A percentile compares a stretch with the other conserved stretches of the same genome.
phyloP scores from a whole-genome alignment of 2,113 vertebrate species.

The Acrocephalus arundinaceus region DNA sequence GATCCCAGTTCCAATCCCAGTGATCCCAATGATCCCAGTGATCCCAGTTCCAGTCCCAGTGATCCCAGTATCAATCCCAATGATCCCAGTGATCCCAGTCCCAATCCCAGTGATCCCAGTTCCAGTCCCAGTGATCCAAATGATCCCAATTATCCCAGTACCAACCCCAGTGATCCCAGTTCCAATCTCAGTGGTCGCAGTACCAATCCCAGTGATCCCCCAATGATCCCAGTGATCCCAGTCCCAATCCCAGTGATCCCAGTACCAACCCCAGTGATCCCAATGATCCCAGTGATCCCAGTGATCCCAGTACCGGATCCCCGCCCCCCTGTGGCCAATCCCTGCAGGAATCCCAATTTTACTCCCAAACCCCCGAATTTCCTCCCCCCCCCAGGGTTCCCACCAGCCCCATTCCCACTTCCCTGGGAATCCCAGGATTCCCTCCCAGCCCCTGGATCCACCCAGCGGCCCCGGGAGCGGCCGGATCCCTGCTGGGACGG shows the following conservation, averaged over 20 bases:
- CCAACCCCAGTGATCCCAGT: no score
- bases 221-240: not conserved
- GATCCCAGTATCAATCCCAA: not conserved
- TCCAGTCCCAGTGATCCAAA: not conserved
- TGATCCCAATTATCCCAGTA: no score
- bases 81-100: not conserved
- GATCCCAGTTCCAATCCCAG: no score
- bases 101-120: not conserved
- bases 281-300: not conserved
- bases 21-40: no score
- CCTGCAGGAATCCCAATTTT: not conserved
- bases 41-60: no score
- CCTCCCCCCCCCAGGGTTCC: not conserved
- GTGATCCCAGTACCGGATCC: rapidly evolving
- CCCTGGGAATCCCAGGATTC: rapidly evolving
- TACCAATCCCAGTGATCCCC: not conserved
- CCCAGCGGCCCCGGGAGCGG: rapidly evolving
- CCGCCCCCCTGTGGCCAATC: rapidly evolving
- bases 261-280: no score
- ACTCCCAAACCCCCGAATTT: not conserved
- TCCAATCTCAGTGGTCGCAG: no score
- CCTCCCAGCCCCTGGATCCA: not conserved
- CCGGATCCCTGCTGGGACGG: rapidly evolving
- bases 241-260: no score
- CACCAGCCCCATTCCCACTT: rapidly evolving